Evolutionary conservation across 2,113 vertebrate species (phyloP).

Genomic region (Peucedramus taeniatus): DNA sequence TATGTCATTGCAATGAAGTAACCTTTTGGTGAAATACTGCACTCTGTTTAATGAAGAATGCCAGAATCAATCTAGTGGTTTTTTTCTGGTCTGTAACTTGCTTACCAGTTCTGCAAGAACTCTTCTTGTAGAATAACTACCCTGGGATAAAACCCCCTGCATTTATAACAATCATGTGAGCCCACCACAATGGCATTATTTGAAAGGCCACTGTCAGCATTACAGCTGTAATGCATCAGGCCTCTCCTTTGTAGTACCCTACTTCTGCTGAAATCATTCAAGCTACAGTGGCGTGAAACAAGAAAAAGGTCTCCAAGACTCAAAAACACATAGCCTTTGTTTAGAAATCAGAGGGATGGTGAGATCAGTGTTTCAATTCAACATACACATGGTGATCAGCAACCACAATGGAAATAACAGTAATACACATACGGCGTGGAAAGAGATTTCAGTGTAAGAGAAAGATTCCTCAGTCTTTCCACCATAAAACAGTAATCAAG

Average conservation of each 20-base stretch:
- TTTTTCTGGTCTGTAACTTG: background rate
- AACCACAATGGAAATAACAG: background rate
- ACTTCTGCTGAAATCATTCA: background rate
- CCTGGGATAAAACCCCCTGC: background rate
- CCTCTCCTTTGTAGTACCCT: background rate
- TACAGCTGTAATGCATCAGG: background rate
- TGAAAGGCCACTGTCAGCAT: background rate
- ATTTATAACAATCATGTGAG: background rate
- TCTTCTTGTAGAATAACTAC: background rate
- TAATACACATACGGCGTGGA: background rate
- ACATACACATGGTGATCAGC: background rate
- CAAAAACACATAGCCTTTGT: background rate
- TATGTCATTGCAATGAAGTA: background rate
- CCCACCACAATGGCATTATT: background rate
- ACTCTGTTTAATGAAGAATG: background rate
- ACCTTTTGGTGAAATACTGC: background rate
- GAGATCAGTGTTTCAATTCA: background rate
- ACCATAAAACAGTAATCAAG: background rate
- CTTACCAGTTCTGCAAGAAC: background rate
- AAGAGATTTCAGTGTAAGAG: background rate
- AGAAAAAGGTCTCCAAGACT: background rate
- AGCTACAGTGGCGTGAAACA: background rate
- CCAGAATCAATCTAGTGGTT: background rate
- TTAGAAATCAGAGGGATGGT: background rate
- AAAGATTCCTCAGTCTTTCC: background rate